A percentile compares a stretch with the other conserved stretches of the same genome.
Conservation (phyloP, 2,113 vertebrate genomes). For the Nicator chloris region DNA sequence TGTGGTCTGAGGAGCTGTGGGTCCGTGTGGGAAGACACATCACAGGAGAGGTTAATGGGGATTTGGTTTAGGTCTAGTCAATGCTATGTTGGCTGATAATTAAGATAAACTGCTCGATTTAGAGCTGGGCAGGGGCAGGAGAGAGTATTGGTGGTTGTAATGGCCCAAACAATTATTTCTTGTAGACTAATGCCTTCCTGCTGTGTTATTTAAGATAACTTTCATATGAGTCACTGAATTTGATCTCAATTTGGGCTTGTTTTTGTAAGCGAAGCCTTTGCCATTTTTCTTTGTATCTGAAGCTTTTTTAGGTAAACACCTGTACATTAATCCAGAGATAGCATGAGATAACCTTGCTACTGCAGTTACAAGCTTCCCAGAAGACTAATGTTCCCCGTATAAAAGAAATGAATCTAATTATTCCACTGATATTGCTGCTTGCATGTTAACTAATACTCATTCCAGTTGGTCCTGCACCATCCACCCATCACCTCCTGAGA, state of each 20-base stretch:
- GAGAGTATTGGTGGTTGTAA: constrained; percentile 17
- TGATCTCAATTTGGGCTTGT: not conserved
- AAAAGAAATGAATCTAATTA: not conserved
- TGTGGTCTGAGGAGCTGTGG: not conserved
- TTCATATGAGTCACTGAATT: not conserved
- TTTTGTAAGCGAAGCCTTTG: not conserved
- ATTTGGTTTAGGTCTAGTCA: constrained; percentile 34
- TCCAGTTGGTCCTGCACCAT: not conserved
- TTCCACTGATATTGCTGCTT: not conserved
- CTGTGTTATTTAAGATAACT: not conserved
- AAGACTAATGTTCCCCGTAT: not conserved
- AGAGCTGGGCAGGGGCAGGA: not conserved
- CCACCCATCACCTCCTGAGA: not conserved
- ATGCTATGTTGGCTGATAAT: constrained; percentile 46
- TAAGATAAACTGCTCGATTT: constrained; percentile 60
- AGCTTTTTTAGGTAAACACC: not conserved
- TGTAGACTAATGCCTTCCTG: constrained; percentile 19
- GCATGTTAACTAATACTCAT: not conserved
- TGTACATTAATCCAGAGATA: not conserved
- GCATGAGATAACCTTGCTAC: not conserved
- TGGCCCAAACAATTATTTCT: constrained; percentile 49
- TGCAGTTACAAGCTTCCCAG: not conserved
- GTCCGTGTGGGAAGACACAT: not conserved
- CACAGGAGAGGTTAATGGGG: constrained; percentile 30
- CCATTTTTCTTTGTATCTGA: not conserved